Percentiles rank a stretch among this genome's conserved stretches.
phyloP scores from a whole-genome alignment of 1,140 invertebrate genomes.

The Psilanteris sp. region DNA sequence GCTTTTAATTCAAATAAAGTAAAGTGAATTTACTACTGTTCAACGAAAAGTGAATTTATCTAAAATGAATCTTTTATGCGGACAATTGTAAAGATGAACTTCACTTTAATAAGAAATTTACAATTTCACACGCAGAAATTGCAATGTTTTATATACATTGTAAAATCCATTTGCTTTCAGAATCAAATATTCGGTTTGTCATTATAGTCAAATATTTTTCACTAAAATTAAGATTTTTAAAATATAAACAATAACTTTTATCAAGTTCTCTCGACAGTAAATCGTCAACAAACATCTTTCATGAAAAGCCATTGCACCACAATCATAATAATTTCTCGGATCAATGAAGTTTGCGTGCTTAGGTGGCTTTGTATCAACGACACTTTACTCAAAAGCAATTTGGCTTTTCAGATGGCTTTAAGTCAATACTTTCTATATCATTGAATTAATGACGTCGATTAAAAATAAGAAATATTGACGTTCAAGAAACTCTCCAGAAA shows the following conservation, averaged over 20 bases:
- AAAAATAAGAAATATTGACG: too few species aligned
- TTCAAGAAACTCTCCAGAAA: too few species aligned
- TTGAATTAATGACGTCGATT: slow-evolving; percentile 2
- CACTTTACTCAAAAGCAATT: slow-evolving; percentile 16
- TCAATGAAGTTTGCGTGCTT: slow-evolving; percentile 50
- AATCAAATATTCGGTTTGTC: neutral
- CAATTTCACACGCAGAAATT: slow-evolving; percentile 15
- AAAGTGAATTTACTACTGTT: slow-evolving; percentile 18
- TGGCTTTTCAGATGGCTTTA: slow-evolving; percentile 9
- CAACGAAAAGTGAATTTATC: slow-evolving; percentile 11
- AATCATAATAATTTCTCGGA: slow-evolving; percentile 33
- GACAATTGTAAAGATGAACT: slow-evolving; percentile 13
- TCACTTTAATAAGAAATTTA: slow-evolving; percentile 14
- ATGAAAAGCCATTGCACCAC: slow-evolving; percentile 27
- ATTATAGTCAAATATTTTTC: slow-evolving; percentile 6
- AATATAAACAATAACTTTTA: slow-evolving; percentile 21
- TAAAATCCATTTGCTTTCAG: slow-evolving; percentile 26
- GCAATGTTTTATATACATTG: too few species aligned
- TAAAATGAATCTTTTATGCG: slow-evolving; percentile 25
- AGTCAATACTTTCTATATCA: slow-evolving; percentile 11
- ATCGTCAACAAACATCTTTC: slow-evolving; percentile 35
- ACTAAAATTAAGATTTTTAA: slow-evolving; percentile 8
- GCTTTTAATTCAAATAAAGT: slow-evolving; percentile 23
- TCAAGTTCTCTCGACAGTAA: slow-evolving; percentile 12
- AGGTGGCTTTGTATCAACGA: slow-evolving; percentile 28